Evolutionary conservation across 2,888 invertebrate genomes (phyloP).

Genomic region (Ectemnius cavifrons): DNA sequence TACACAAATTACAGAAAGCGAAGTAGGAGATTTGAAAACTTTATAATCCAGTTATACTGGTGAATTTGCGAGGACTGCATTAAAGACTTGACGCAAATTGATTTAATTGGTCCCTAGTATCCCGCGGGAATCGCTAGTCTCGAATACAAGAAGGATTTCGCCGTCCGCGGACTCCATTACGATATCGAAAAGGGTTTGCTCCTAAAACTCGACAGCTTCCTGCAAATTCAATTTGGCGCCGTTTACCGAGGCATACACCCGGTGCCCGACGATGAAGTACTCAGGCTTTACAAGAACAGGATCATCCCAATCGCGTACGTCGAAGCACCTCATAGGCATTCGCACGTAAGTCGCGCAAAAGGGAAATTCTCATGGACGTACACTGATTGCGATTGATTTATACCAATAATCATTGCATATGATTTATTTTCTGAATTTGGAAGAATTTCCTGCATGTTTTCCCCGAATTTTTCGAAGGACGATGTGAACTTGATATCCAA

Average conservation of each 20-base stretch:
- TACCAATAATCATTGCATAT: background rate
- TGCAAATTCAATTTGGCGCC: constrained; percentile 97
- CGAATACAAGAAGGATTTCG: constrained; percentile 95
- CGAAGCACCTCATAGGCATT: constrained; percentile 86
- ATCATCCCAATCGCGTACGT: constrained; percentile 93
- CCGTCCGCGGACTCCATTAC: constrained; percentile 98
- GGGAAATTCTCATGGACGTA: background rate
- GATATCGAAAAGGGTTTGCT: constrained; percentile 96
- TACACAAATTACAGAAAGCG: no score
- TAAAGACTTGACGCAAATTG: constrained; percentile 53
- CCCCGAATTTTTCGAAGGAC: no score
- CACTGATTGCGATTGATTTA: no score
- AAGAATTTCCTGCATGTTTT: no score
- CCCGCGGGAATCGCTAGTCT: constrained; percentile 89
- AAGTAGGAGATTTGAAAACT: no score
- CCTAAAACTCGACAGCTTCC: constrained; percentile 96
- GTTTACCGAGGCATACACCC: constrained; percentile 93
- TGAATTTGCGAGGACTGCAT: constrained; percentile 15
- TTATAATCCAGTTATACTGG: no score
- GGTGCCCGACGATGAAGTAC: constrained; percentile 90
- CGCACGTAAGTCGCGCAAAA: constrained; percentile 80
- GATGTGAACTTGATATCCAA: no score
- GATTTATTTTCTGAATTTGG: background rate
- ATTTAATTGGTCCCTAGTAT: constrained; percentile 83
- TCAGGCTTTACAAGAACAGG: constrained; percentile 90